phyloP scores from a whole-genome alignment of 2,113 vertebrate species.

The Tachycineta bicolor region DNA sequence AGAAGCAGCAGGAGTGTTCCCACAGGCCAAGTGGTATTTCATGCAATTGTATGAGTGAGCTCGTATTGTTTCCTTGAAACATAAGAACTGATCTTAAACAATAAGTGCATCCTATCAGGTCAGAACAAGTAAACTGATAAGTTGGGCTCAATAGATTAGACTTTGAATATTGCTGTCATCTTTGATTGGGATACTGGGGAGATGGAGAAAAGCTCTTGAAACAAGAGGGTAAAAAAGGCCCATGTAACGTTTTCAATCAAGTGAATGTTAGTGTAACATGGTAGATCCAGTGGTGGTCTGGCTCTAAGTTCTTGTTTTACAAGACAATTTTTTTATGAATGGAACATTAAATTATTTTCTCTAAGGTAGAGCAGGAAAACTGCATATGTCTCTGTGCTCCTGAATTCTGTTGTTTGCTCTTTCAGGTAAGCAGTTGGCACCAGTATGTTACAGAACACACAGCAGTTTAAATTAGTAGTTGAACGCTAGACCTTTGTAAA shows the following conservation, averaged over 20 bases:
- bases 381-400: fast-evolving
- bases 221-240: neutral
- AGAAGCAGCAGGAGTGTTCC: neutral
- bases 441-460: neutral
- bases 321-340: neutral
- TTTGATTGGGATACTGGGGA: neutral
- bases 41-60: neutral
- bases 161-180: neutral
- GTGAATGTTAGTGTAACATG: neutral
- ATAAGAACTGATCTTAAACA: neutral
- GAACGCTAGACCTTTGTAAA: neutral
- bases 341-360: neutral
- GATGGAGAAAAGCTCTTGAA: neutral
- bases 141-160: neutral
- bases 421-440: neutral
- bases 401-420: neutral
- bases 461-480: neutral
- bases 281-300: neutral
- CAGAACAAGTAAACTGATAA: neutral
- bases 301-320: neutral
- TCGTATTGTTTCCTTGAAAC: neutral
- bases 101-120: neutral
- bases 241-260: neutral
- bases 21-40: neutral
- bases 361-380: neutral